Conservation (phyloP, 2,888 invertebrate species). For the Kuschelorhynchus macadamiae region DNA sequence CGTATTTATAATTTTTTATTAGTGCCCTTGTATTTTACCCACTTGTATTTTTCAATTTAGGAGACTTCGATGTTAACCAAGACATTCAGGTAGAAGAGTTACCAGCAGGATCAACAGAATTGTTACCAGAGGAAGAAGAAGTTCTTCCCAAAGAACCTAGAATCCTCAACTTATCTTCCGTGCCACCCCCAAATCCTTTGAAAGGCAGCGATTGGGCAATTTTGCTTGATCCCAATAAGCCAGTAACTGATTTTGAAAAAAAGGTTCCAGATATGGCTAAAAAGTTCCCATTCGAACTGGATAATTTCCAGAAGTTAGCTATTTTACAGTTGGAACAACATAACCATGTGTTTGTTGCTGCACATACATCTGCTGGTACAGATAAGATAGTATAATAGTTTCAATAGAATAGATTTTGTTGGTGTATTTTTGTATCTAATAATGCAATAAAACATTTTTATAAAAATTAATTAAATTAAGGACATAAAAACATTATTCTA, state of each 20-base stretch:
- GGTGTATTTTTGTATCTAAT: no score
- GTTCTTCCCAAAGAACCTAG: constrained; percentile 70
- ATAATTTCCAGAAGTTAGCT: constrained; percentile 98
- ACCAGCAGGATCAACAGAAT: constrained; percentile 45
- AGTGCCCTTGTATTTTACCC: neutral
- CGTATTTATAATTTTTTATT: no score
- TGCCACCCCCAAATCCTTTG: constrained; percentile 65
- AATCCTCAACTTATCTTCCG: constrained; percentile 78
- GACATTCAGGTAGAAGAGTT: constrained; percentile 47
- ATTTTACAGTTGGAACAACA: constrained; percentile 94
- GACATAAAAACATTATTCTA: no score
- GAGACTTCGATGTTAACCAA: constrained; percentile 53
- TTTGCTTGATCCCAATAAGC: constrained; percentile 84
- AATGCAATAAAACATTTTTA: no score
- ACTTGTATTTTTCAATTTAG: constrained; percentile 48
- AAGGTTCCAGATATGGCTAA: constrained; percentile 88
- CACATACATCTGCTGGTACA: constrained; percentile 96
- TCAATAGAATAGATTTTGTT: no score
- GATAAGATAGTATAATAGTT: no score
- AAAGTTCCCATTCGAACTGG: constrained; percentile 91
- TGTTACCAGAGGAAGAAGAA: constrained; percentile 61
- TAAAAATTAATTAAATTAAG: no score
- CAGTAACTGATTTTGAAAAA: constrained; percentile 85
- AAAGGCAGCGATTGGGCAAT: constrained; percentile 88
- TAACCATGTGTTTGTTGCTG: constrained; percentile 97